Conservation (phyloP, 2,888 invertebrate genomes). For the Drosophila pseudotakahashii region DNA sequence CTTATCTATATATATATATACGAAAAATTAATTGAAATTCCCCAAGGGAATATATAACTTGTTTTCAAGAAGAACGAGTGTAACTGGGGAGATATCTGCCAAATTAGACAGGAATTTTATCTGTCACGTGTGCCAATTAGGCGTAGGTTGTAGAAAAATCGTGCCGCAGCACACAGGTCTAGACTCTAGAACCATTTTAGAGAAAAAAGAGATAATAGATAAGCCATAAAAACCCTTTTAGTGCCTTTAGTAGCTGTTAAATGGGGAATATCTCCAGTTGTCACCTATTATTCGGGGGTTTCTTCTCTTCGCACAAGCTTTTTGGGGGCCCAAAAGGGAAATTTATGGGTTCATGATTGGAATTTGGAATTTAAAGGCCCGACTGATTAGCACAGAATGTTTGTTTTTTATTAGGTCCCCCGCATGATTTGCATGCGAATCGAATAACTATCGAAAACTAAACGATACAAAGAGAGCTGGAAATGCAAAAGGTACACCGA, state of each 20-base stretch:
- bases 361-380: slow-evolving; percentile 54
- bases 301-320: neutral
- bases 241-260: neutral
- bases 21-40: neutral
- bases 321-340: slow-evolving; percentile 22
- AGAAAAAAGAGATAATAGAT: slow-evolving; percentile 2
- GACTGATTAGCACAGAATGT: slow-evolving; percentile 12
- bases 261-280: slow-evolving; percentile 1
- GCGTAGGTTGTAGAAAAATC: neutral
- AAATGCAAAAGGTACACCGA: slow-evolving; percentile 1
- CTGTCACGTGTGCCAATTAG: slow-evolving; percentile 32
- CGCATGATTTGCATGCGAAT: slow-evolving; percentile 56
- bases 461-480: neutral
- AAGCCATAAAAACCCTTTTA: slow-evolving; percentile 11
- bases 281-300: slow-evolving; percentile 9
- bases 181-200: neutral
- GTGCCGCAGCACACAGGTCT: neutral
- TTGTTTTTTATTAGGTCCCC: slow-evolving; percentile 1
- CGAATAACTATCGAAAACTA: slow-evolving; percentile 51
- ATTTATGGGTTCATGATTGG: slow-evolving; percentile 46
- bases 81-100: slow-evolving; percentile 2
- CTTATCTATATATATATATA: neutral
- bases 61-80: neutral
- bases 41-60: neutral
- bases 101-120: slow-evolving; percentile 16